These are phyloP conservation scores for Colossoma macropomum DNA, from an alignment of 2,113 vertebrate species.

Conservation along the genomic window DNA sequence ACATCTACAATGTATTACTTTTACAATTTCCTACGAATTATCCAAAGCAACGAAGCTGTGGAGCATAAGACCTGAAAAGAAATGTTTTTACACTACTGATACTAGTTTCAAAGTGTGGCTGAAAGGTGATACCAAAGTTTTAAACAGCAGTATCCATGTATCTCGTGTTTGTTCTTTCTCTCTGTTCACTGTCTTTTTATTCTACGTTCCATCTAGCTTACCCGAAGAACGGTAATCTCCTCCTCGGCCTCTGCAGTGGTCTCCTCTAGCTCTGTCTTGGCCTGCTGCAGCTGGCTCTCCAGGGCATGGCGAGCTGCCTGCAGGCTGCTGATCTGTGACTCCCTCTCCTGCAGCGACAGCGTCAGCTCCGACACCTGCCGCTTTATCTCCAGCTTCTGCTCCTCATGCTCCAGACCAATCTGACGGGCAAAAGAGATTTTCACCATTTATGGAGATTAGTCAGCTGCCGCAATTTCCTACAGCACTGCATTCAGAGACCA, in stretches of 20 bases:
- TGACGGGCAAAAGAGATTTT: conserved; percentile 60
- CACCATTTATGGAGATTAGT: not conserved
- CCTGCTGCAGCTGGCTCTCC: conserved; percentile 92
- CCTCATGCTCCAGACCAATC: conserved; percentile 93
- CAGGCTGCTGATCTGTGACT: conserved; percentile 90
- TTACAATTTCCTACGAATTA: too few species aligned
- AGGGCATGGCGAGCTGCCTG: conserved; percentile 89
- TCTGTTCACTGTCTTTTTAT: not conserved
- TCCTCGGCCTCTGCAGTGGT: conserved; percentile 97
- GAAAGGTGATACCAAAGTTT: not conserved
- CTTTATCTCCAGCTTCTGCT: conserved; percentile 95
- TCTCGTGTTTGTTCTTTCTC: too few species aligned
- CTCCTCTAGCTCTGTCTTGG: conserved; percentile 96
- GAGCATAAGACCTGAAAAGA: too few species aligned
- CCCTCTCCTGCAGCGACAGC: conserved; percentile 92
- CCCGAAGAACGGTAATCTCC: conserved; percentile 96
- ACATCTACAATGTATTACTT: not conserved
- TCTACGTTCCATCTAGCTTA: conserved; percentile 64
- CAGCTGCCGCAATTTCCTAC: conserved; percentile 2
- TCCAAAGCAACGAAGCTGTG: too few species aligned
- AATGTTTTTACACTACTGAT: not conserved
- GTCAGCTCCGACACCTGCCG: conserved; percentile 93
- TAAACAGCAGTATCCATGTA: not conserved
- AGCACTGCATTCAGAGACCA: not conserved
- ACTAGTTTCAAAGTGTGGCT: too few species aligned